phyloP scores from a whole-genome alignment of 2,888 invertebrate genomes.

The Nomada fabriciana region DNA sequence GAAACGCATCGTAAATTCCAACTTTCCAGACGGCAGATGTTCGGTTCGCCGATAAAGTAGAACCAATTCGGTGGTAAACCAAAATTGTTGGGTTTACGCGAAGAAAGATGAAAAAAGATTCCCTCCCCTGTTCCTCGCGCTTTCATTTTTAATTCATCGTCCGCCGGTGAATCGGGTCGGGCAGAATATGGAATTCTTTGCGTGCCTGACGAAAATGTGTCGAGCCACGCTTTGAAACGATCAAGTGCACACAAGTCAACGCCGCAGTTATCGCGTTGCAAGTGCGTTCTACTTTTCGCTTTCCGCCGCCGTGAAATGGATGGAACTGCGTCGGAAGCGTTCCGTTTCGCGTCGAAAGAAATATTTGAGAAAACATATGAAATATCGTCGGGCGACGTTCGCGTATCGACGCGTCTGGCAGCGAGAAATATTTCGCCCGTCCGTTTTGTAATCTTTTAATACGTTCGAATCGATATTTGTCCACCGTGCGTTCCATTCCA shows the following conservation, averaged over 20 bases:
- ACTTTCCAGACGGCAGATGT: constrained; percentile 14
- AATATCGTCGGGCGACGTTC: not conserved
- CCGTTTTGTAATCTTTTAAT: no score
- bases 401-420: no score
- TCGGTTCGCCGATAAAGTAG: constrained; percentile 12
- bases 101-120: no score
- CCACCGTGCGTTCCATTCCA: no score
- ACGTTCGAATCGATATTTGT: no score
- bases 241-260: constrained; percentile 7
- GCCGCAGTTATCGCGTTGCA: constrained; percentile 21
- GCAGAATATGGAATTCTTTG: not conserved
- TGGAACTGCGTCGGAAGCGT: constrained; percentile 3
- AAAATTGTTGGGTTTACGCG: not conserved
- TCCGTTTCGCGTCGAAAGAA: not conserved
- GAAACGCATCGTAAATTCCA: constrained; percentile 7
- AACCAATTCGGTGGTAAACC: constrained; percentile 1
- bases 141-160: no score
- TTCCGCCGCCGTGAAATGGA: constrained; percentile 6
- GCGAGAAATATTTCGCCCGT: no score
- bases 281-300: constrained; percentile 18
- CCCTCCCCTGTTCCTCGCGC: not conserved
- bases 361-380: not conserved
- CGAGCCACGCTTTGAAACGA: constrained; percentile 1
- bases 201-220: not conserved
- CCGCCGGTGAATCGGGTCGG: not conserved